Percentiles rank a stretch among this genome's conserved stretches.
These are phyloP conservation scores for Galeopsomyia nigrocyanea DNA, from an alignment of 2,888 invertebrate species.

Conservation along the genomic window DNA sequence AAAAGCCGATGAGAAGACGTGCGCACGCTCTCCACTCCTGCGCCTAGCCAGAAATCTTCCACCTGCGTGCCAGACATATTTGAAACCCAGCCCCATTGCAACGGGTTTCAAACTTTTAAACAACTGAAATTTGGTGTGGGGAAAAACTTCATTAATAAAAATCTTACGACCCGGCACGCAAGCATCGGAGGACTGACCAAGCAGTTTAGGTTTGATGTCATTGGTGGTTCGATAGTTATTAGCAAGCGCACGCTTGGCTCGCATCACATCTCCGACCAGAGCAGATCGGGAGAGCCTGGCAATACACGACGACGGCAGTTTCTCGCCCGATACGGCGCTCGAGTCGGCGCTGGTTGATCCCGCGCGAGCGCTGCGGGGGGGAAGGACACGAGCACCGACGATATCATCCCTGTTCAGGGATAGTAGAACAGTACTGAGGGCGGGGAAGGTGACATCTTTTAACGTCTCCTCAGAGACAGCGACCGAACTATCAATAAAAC, in stretches of 20 bases:
- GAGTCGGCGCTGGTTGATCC: no score
- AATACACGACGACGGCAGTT: background rate
- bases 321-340: no score
- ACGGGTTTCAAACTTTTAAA: no score
- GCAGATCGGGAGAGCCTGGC: background rate
- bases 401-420: background rate
- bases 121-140: constrained; percentile 2
- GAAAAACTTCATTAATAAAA: constrained; percentile 5
- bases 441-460: background rate
- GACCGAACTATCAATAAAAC: background rate
- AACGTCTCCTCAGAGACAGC: background rate
- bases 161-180: constrained; percentile 2
- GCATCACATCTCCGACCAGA: background rate
- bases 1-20: no score
- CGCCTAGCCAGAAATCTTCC: no score
- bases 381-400: background rate
- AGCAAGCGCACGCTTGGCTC: constrained; percentile 8
- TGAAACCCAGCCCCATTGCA: no score
- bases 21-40: no score
- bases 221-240: background rate
- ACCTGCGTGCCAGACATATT: no score
- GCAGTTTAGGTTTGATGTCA: background rate
- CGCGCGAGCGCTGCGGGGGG: no score
- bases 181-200: background rate
- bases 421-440: no score